Percentiles rank a stretch among this genome's conserved stretches.
Conservation (phyloP, 2,797 vertebrate species). For the Muscicapa striata region DNA sequence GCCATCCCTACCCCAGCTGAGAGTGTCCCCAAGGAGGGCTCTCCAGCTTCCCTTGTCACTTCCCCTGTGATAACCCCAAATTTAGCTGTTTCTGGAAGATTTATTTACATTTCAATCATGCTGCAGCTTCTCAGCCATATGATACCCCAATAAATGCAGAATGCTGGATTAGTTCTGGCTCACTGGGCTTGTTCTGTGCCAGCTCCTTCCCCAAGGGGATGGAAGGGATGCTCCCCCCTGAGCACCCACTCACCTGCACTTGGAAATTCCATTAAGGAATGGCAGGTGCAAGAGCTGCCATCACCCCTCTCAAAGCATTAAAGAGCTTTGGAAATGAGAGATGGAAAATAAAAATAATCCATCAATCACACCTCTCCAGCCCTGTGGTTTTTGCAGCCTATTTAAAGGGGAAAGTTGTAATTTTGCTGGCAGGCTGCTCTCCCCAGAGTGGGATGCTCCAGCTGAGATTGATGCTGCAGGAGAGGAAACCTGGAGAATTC, state of each 20-base stretch:
- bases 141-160: background rate
- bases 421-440: background rate
- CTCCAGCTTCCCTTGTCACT: rapidly evolving
- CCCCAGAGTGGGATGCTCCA: background rate
- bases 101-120: slow-evolving; percentile 7
- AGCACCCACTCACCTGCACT: background rate
- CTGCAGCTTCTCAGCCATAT: background rate
- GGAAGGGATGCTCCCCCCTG: rapidly evolving
- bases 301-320: background rate
- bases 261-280: background rate
- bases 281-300: background rate
- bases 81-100: background rate
- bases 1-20: background rate
- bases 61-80: background rate
- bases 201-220: background rate
- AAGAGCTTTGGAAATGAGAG: background rate
- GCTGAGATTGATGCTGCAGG: background rate
- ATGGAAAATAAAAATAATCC: background rate
- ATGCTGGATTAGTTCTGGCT: background rate
- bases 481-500: background rate
- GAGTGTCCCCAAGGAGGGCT: background rate
- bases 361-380: background rate
- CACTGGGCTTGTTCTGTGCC: background rate
- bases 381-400: rapidly evolving
- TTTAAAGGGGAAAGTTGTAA: background rate